Conservation (phyloP, 1,140 invertebrate species). For the Brachionus manjavacas region DNA sequence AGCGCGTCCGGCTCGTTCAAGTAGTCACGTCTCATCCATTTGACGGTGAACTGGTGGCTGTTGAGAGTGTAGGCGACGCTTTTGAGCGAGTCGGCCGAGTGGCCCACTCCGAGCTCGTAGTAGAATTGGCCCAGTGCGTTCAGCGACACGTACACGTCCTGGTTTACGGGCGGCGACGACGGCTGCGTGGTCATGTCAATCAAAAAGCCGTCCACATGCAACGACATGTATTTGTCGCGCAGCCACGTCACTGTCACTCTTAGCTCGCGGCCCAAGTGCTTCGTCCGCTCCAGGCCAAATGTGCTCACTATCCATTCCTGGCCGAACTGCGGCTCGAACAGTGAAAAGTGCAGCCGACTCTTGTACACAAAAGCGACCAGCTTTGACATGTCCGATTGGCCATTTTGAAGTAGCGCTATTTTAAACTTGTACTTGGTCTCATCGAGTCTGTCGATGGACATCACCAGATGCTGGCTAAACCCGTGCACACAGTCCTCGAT, state of each 20-base stretch:
- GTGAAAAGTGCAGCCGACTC: neutral
- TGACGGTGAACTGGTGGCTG: constrained; percentile 6
- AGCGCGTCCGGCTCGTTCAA: neutral
- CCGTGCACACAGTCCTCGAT: constrained; percentile 17
- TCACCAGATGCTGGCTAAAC: constrained; percentile 21
- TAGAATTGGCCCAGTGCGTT: neutral
- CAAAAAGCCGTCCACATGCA: constrained; percentile 19
- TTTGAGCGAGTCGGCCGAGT: neutral
- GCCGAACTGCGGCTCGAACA: neutral
- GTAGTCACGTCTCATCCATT: constrained; percentile 1
- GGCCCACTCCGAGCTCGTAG: neutral
- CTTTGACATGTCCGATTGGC: constrained; percentile 12
- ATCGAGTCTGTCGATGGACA: constrained; percentile 15
- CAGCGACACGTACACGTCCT: neutral
- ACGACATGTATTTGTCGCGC: constrained; percentile 10
- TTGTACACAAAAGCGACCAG: constrained; percentile 32
- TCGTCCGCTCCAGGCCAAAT: neutral
- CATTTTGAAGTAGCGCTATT: constrained; percentile 19
- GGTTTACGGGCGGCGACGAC: constrained; percentile 38
- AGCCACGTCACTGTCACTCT: neutral
- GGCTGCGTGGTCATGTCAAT: constrained; percentile 28
- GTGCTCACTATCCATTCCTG: constrained; percentile 37
- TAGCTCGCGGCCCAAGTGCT: neutral
- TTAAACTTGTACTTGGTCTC: neutral
- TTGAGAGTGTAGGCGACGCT: neutral